These are phyloP conservation scores for Oryzias dopingdopingensis DNA, from an alignment of 2,797 vertebrate genomes.

Conservation along the genomic window DNA sequence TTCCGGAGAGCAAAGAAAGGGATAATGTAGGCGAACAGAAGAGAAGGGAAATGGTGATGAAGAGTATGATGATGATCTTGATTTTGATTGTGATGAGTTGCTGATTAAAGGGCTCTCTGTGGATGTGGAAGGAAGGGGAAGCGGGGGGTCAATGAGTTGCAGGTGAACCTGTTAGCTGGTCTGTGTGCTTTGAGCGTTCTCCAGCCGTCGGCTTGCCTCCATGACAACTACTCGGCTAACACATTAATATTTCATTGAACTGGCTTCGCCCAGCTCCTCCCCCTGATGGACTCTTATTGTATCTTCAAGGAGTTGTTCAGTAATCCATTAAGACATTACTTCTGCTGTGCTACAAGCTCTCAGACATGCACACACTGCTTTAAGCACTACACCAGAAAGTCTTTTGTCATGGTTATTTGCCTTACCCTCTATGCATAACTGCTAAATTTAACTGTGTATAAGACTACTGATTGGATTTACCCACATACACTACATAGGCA, in stretches of 20 bases:
- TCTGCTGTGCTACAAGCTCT: conserved; percentile 50
- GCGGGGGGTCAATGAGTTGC: conserved; percentile 29
- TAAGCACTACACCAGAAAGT: conserved; percentile 38
- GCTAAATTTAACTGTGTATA: conserved; percentile 42
- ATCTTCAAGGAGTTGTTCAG: conserved; percentile 58
- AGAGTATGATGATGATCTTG: conserved; percentile 55
- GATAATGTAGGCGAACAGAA: conserved; percentile 55
- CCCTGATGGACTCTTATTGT: conserved; percentile 56
- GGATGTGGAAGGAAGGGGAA: conserved; percentile 43
- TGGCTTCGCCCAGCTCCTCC: conserved; percentile 63
- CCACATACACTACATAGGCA: conserved; percentile 10
- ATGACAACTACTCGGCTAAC: conserved; percentile 81
- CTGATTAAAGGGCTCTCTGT: conserved; percentile 55
- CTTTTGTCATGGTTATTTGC: conserved; percentile 36
- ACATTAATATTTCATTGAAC: conserved; percentile 87
- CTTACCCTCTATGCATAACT: conserved; percentile 11
- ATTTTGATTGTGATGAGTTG: conserved; percentile 57
- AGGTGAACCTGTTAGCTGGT: conserved; percentile 49
- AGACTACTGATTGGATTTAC: conserved; percentile 20
- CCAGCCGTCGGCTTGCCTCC: conserved; percentile 53
- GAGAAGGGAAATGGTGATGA: conserved; percentile 53
- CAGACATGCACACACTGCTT: conserved; percentile 29
- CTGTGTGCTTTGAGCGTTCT: conserved; percentile 45
- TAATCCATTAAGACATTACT: conserved; percentile 53
- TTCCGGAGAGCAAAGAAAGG: conserved; percentile 35